Conservation (phyloP, 53 echinoderm and acorn worm genomes). For the Astropecten irregularis region DNA sequence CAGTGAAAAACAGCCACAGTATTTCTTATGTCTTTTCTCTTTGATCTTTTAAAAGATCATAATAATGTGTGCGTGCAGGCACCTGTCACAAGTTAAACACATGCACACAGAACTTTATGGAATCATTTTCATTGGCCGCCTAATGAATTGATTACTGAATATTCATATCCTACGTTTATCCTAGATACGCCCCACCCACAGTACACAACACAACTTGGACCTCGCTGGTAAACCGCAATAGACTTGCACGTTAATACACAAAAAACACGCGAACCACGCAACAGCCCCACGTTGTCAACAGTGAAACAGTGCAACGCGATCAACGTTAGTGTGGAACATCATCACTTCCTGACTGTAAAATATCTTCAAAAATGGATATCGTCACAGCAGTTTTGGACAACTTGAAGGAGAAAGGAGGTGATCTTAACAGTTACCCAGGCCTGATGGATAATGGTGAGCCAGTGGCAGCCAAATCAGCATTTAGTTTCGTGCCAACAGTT, state of each 20-base stretch:
- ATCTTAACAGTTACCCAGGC: conserved; percentile 72
- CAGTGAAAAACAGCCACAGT: too few species aligned
- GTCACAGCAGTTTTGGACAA: conserved; percentile 40
- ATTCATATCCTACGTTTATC: background rate
- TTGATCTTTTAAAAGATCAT: too few species aligned
- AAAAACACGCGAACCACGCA: background rate
- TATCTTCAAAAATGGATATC: conserved; percentile 7
- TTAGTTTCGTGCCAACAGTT: conserved; percentile 88
- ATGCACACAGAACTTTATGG: too few species aligned
- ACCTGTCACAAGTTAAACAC: too few species aligned
- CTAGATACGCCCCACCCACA: conserved; percentile 32
- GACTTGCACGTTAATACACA: background rate
- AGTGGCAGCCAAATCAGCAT: conserved; percentile 89
- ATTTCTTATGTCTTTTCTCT: too few species aligned
- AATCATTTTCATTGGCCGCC: background rate
- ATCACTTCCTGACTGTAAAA: too few species aligned
- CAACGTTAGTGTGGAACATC: too few species aligned
- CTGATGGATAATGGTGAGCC: conserved; percentile 92
- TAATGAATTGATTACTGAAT: conserved; percentile 32
- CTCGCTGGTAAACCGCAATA: background rate
- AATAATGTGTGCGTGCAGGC: too few species aligned
- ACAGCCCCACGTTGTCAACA: too few species aligned
- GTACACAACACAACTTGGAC: background rate
- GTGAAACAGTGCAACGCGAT: too few species aligned
- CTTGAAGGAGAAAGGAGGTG: conserved; percentile 6